Evolutionary conservation across 2,888 invertebrate species (phyloP).

Genomic region (Lycia hirtaria): DNA sequence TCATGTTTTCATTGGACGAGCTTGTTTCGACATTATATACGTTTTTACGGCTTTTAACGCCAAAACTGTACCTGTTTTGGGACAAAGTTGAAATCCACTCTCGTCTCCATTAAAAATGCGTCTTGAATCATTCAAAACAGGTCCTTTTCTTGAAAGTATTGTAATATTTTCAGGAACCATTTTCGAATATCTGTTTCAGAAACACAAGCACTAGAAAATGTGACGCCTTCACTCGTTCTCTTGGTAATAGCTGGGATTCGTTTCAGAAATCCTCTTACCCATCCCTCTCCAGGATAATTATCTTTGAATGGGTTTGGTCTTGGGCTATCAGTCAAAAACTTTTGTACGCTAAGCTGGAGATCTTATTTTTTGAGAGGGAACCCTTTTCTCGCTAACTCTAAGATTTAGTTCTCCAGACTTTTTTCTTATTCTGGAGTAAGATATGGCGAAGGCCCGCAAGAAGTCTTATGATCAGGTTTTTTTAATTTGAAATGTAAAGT

Average conservation of each 20-base stretch:
- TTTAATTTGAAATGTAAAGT: slow-evolving; percentile 14
- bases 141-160: no score
- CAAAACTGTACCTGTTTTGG: no score
- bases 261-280: neutral
- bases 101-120: no score
- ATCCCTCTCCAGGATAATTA: neutral
- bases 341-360: slow-evolving; percentile 9
- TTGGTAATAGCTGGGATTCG: neutral
- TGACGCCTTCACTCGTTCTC: neutral
- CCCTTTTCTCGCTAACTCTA: slow-evolving; percentile 4
- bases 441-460: slow-evolving; percentile 11
- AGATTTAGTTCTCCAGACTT: slow-evolving; percentile 4
- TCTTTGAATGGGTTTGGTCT: neutral
- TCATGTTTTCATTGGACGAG: no score
- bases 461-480: slow-evolving; percentile 5
- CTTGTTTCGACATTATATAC: no score
- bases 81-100: no score
- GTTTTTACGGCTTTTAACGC: no score
- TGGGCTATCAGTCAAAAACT: slow-evolving; percentile 10
- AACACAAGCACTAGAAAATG: neutral
- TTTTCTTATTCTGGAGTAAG: slow-evolving; percentile 15
- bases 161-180: neutral
- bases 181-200: neutral
- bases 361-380: slow-evolving; percentile 18
- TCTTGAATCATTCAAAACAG: no score